Evolutionary conservation across 2,888 invertebrate species (phyloP).

Genomic region (Leptopilina myrica): DNA sequence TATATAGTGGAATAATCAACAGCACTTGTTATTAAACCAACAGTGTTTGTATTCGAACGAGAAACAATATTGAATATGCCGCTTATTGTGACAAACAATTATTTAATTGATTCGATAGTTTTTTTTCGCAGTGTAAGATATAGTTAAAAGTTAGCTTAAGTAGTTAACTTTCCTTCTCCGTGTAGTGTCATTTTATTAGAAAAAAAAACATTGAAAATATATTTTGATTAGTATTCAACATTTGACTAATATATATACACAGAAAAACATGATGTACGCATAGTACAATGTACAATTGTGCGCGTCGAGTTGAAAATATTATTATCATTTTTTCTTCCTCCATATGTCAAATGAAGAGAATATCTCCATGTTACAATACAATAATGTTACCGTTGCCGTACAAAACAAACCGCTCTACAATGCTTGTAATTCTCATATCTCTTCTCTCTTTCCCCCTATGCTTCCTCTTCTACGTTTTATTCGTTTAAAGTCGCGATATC

Average conservation of each 20-base stretch:
- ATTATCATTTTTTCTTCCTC: conserved; percentile 49
- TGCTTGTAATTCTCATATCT: conserved; percentile 25
- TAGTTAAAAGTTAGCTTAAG: no score
- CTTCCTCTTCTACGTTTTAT: not conserved
- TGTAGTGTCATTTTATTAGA: not conserved
- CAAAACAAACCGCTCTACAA: conserved; percentile 55
- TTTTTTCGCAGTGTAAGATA: no score
- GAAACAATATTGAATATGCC: no score
- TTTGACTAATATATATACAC: not conserved
- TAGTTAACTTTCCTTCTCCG: no score
- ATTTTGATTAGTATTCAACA: not conserved
- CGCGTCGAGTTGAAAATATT: not conserved
- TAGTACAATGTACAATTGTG: not conserved
- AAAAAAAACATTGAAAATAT: not conserved
- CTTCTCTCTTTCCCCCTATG: conserved; percentile 13
- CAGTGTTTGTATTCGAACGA: no score
- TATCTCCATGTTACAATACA: conserved; percentile 66
- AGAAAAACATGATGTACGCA: not conserved
- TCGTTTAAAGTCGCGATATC: conserved; percentile 21
- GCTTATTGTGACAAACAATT: no score
- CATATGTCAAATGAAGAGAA: conserved; percentile 64
- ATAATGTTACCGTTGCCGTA: conserved; percentile 65
- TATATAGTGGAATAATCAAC: no score
- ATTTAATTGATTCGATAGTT: no score
- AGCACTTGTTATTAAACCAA: no score